These are phyloP conservation scores for Bostrychus sinensis DNA, from an alignment of 2,113 vertebrate genomes.

Conservation along the genomic window DNA sequence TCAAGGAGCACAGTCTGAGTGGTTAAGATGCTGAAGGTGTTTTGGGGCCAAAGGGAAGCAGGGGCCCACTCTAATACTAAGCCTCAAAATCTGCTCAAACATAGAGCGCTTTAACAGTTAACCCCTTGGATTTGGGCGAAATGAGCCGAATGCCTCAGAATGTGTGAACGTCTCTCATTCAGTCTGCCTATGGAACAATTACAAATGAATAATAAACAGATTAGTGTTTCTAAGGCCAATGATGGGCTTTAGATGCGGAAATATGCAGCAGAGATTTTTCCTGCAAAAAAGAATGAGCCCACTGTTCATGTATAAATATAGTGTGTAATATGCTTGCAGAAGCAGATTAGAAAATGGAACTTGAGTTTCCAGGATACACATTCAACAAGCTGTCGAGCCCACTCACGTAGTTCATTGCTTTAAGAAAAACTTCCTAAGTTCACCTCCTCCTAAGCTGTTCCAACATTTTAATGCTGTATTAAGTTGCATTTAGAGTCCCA, in stretches of 20 bases:
- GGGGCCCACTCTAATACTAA: constrained; percentile 20
- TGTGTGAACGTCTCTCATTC: constrained; percentile 67
- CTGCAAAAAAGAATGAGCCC: constrained; percentile 71
- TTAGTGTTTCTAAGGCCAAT: constrained; percentile 68
- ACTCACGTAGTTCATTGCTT: constrained; percentile 34
- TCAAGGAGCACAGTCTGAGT: constrained; percentile 22
- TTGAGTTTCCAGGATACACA: constrained; percentile 66
- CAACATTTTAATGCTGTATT: not conserved
- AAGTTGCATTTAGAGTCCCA: not conserved
- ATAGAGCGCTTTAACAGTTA: constrained; percentile 58
- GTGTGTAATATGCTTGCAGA: constrained; percentile 57
- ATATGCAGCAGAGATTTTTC: constrained; percentile 69
- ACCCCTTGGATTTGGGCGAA: constrained; percentile 63
- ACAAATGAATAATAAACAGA: constrained; percentile 75
- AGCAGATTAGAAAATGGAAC: constrained; percentile 74
- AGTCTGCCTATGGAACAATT: constrained; percentile 69
- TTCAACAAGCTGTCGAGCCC: constrained; percentile 39
- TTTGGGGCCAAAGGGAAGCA: constrained; percentile 21
- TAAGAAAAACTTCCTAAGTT: constrained; percentile 17
- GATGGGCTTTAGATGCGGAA: constrained; percentile 72
- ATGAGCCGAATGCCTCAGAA: constrained; percentile 66
- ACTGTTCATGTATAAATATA: constrained; percentile 66
- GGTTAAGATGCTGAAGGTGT: constrained; percentile 26
- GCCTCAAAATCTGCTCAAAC: constrained; percentile 50
- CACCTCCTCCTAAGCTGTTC: not conserved